These are phyloP conservation scores for Lepeophtheirus nordmannii DNA, from an alignment of 2,888 invertebrate genomes.

Conservation along the genomic window DNA sequence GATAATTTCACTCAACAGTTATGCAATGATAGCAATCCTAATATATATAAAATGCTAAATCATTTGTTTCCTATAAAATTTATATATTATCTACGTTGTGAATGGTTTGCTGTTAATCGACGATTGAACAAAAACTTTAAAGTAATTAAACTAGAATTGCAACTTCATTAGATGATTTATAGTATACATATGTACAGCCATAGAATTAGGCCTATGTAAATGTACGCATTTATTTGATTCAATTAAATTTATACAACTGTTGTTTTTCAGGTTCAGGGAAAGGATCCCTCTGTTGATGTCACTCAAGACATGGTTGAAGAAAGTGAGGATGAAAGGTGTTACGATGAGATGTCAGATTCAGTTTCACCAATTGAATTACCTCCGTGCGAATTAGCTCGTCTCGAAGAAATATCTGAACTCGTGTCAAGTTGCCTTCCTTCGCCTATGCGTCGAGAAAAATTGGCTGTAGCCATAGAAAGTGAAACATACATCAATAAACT, in stretches of 20 bases:
- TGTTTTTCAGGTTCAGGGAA: constrained; percentile 71
- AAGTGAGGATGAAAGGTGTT: constrained; percentile 80
- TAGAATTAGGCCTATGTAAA: too few species aligned
- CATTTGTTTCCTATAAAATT: too few species aligned
- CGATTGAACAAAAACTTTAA: too few species aligned
- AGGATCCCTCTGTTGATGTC: constrained; percentile 94
- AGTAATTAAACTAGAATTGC: too few species aligned
- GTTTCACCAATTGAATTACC: constrained; percentile 88
- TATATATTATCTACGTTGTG: too few species aligned
- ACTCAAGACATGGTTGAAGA: constrained; percentile 92
- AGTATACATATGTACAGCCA: too few species aligned
- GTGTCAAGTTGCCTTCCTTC: constrained; percentile 18
- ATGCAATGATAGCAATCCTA: too few species aligned
- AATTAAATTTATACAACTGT: constrained; percentile 8
- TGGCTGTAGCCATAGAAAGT: constrained; percentile 78
- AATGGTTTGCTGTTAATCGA: too few species aligned
- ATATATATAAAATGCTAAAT: too few species aligned
- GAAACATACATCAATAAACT: constrained; percentile 91
- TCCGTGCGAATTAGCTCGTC: constrained; percentile 75
- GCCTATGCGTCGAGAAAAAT: constrained; percentile 61
- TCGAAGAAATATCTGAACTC: constrained; percentile 80
- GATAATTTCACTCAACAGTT: too few species aligned
- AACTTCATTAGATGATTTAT: too few species aligned
- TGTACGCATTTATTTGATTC: not conserved
- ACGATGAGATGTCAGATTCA: constrained; percentile 88